A percentile compares a stretch with the other conserved stretches of the same genome.
phyloP scores from a whole-genome alignment of 2,113 vertebrate genomes.

The Acrocephalus kingi region DNA sequence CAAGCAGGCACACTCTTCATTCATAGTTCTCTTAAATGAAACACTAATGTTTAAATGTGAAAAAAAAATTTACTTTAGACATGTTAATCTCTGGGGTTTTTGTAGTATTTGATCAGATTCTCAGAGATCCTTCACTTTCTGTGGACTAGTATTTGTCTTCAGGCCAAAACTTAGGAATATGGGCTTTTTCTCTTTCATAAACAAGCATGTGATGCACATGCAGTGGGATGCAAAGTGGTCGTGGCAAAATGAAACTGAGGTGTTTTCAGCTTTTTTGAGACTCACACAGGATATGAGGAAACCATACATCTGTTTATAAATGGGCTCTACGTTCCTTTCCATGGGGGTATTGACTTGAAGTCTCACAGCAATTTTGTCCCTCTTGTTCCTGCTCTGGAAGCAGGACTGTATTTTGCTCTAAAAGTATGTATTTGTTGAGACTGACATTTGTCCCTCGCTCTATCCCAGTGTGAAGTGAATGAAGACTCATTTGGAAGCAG shows the following conservation, averaged over 20 bases:
- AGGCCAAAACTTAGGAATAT: neutral
- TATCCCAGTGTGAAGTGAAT: neutral
- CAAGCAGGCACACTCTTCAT: neutral
- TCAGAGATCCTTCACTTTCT: neutral
- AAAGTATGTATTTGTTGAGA: neutral
- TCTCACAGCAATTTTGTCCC: neutral
- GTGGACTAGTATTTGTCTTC: neutral
- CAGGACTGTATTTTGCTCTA: neutral
- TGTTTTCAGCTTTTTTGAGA: neutral
- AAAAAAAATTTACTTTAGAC: neutral
- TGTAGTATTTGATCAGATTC: neutral
- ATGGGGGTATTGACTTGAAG: neutral
- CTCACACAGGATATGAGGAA: neutral
- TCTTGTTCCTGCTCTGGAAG: neutral
- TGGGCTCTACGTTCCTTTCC: neutral
- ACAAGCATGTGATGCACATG: accelerated
- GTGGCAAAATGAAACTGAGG: neutral
- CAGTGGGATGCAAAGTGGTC: neutral
- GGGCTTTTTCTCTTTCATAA: neutral
- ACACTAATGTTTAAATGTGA: neutral
- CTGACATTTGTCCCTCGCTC: neutral
- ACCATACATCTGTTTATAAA: accelerated
- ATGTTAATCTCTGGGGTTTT: accelerated
- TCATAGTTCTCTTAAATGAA: neutral
- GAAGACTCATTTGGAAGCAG: neutral